Conservation (phyloP, 2,888 invertebrate species). For the Drosophila trichaetosa region DNA sequence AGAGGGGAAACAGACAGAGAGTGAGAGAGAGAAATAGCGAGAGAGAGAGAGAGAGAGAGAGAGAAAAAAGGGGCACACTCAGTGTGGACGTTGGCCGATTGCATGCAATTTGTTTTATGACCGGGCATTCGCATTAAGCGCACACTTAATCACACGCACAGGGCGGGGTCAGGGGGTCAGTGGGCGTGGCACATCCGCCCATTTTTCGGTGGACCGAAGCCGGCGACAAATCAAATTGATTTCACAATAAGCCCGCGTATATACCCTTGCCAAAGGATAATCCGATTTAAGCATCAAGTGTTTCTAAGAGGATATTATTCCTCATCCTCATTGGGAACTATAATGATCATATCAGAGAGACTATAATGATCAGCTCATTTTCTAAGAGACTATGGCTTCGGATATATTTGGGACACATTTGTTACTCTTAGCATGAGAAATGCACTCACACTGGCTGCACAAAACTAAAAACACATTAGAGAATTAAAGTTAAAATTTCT, state of each 20-base stretch:
- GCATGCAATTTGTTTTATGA: conserved; percentile 79
- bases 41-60: background rate
- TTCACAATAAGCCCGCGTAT: conserved; percentile 36
- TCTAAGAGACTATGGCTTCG: background rate
- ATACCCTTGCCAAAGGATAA: background rate
- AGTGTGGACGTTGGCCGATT: conserved; percentile 55
- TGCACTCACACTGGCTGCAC: background rate
- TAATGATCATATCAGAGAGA: background rate
- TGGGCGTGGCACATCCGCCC: conserved; percentile 7
- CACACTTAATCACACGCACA: conserved; percentile 77
- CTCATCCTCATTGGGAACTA: background rate
- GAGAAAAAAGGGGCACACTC: conserved; percentile 4
- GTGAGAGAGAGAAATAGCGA: background rate
- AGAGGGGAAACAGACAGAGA: background rate
- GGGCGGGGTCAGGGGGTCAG: conserved; percentile 45
- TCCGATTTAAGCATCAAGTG: background rate
- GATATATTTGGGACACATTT: background rate
- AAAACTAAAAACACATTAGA: background rate
- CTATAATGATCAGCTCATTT: background rate
- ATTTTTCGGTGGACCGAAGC: conserved; percentile 14
- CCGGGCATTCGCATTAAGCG: conserved; percentile 74
- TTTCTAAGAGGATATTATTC: background rate
- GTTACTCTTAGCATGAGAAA: background rate
- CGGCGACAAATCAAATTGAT: conserved; percentile 78
- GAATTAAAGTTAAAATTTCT: background rate